Evolutionary conservation across 2,113 vertebrate species (phyloP).

Genomic region (Emberiza fucata): DNA sequence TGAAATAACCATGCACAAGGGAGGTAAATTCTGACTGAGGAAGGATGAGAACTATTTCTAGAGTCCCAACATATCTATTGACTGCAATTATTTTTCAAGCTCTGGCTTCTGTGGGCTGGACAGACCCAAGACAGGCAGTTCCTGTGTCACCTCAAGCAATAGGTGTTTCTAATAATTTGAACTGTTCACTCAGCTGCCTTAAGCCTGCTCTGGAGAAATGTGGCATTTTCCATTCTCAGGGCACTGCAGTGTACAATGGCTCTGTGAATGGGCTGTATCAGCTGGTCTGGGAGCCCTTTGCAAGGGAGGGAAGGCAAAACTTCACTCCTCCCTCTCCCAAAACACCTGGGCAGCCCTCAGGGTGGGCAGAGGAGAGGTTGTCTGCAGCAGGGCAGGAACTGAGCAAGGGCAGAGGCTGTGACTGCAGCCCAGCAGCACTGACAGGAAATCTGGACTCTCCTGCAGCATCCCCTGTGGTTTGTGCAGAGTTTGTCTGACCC

Average conservation of each 20-base stretch:
- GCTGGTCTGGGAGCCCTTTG: background rate
- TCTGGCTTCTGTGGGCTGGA: background rate
- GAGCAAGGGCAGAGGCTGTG: background rate
- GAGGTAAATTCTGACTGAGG: background rate
- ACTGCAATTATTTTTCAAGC: background rate
- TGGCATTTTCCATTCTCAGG: background rate
- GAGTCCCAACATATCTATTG: background rate
- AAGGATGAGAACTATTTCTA: background rate
- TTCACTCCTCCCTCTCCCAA: background rate
- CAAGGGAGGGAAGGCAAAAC: background rate
- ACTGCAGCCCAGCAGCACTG: background rate
- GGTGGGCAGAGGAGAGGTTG: background rate
- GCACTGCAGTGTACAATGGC: fast-evolving
- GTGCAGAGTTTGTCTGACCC: background rate
- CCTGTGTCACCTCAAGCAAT: background rate
- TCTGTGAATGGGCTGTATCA: fast-evolving
- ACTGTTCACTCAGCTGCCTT: background rate
- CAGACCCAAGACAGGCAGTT: background rate
- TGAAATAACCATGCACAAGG: background rate
- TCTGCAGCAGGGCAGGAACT: background rate
- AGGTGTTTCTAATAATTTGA: background rate
- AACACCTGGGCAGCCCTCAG: background rate
- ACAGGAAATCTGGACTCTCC: background rate
- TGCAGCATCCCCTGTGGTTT: background rate
- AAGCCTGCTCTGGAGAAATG: background rate